Base-by-base conservation (phyloP, 2,888 invertebrate genomes). In the Conus canariensis region DNA sequence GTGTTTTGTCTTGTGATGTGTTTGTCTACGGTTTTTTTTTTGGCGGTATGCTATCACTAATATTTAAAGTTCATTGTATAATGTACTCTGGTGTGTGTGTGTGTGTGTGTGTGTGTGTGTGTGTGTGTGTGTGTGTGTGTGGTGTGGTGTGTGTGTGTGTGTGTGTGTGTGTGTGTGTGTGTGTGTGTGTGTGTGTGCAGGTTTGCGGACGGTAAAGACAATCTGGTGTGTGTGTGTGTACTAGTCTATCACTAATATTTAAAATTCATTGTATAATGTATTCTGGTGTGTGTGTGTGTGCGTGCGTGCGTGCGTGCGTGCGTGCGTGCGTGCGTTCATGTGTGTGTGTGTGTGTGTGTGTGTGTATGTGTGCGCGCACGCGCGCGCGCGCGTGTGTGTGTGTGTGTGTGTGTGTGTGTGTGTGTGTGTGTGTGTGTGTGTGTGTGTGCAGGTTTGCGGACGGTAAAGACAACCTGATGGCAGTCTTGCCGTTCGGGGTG, bases 401-500 rank as follows among this genome's bases (percentile, higher is more conserved):
- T 16, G 85, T 16, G 59, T 16, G 59, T 58, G 85, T 19, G 85
- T 85, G 85, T 19, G 59, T 58, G 85, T 19, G 16, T 58, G 59
- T 85, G 85, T 58, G 58, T 85, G 58, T 85, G 58, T 56, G 30
- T 19, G 67, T 67, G 67, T 67, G 67, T 16, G 9, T 30, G 30
- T 2, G 30, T 30, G 30, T 30, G 30, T 30, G 30, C 67, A 70
- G 87, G 70, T 87, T 87, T 22, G 87, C 59, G 64, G 25, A 14
- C 22, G 67, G 25, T 3, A 59, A 87, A 12, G 74, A 77, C 56
- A 70, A 45, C 45, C 22, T 87, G 3, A 30, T 74, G 45, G 10
- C 87, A 30, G 8, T 22, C 22, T 58, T 87, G 45, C 87, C 87
- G 58, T 87, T 87, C 74, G 87, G 87, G 22, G 30, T 58, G 56